Base-by-base conservation (phyloP, 1,140 invertebrate species). In the Macrobrachium rosenbergii region DNA sequence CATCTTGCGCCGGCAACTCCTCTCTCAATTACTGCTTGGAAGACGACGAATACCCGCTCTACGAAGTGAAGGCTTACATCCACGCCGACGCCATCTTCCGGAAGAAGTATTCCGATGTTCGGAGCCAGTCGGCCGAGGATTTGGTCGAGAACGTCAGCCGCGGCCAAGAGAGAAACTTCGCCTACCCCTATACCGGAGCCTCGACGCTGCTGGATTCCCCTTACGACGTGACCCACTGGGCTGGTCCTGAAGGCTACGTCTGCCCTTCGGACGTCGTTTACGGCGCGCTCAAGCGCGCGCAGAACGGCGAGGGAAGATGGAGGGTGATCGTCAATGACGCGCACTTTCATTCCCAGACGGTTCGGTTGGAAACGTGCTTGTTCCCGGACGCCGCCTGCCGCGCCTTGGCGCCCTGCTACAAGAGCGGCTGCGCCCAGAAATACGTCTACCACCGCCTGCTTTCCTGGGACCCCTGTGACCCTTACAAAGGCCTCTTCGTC, bases 371-470 rank as follows among this genome's bases (percentile, higher is more conserved):
- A 69, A 75, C 67, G 3, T 83, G 82, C 23, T 69, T 60, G 67
- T 83, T 59, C 67, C 82, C 82, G 10, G n/a, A 60, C 19, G 69
- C 82, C 23, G 82, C 82, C 45, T 83, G 91, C 16, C 92, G 90
- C 60, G 85, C 92, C 37, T 60, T 91, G 58, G 90, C 90, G 10
- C 90, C 90, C 21, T 91, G 90, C 88, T 90, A 90, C 80, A 72
- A 90, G 62, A 90, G 84, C 60, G 78, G 88, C 21, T 91, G 90
- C 79, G 87, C 85, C 11, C 90, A 91, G 83, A 91, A 91, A 88
- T 90, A 90, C 52, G 88, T 90, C 72, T 90, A 90, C 89, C 90
- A 91, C 59, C 88, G 90, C 23, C 88, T 91, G 62, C 82, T 91
- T 43, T 83, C 82, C 45, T 83, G 16, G 67, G 82, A 83, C 45